Evolutionary conservation across 2,888 invertebrate species (phyloP).

Genomic region (Protodeltote pygarga): DNA sequence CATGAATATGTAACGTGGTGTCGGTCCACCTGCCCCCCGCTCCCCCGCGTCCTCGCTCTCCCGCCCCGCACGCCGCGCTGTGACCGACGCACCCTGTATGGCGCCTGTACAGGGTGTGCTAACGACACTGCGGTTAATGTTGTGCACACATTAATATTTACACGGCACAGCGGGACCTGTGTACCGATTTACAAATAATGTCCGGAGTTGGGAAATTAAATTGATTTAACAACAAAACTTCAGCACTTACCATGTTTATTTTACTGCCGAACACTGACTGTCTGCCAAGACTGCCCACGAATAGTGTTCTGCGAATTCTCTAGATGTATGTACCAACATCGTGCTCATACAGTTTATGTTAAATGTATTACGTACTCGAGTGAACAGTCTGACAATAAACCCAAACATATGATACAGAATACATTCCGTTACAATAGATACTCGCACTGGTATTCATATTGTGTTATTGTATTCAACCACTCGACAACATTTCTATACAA

Average conservation of each 20-base stretch:
- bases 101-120: constrained; percentile 22
- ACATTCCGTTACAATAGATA: constrained; percentile 28
- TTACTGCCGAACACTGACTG: not conserved
- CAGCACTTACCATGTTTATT: constrained; percentile 1
- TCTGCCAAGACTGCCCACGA: not conserved
- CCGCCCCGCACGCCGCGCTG: not conserved
- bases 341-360: constrained; percentile 11
- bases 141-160: constrained; percentile 44
- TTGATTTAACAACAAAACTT: constrained; percentile 16
- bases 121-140: constrained; percentile 42
- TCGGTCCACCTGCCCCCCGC: constrained; percentile 33
- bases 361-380: constrained; percentile 15
- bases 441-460: constrained; percentile 28
- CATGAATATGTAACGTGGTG: constrained; percentile 57
- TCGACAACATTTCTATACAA: constrained; percentile 29
- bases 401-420: constrained; percentile 24
- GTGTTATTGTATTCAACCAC: constrained; percentile 33
- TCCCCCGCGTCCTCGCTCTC: not conserved
- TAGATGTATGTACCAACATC: not conserved
- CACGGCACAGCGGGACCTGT: constrained; percentile 15
- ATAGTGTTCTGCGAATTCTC: constrained; percentile 3
- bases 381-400: constrained; percentile 28
- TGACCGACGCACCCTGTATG: not conserved
- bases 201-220: constrained; percentile 10
- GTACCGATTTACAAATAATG: constrained; percentile 28